Evolutionary conservation across 2,888 invertebrate species (phyloP).

Genomic region (Melangyna quadrimaculata): DNA sequence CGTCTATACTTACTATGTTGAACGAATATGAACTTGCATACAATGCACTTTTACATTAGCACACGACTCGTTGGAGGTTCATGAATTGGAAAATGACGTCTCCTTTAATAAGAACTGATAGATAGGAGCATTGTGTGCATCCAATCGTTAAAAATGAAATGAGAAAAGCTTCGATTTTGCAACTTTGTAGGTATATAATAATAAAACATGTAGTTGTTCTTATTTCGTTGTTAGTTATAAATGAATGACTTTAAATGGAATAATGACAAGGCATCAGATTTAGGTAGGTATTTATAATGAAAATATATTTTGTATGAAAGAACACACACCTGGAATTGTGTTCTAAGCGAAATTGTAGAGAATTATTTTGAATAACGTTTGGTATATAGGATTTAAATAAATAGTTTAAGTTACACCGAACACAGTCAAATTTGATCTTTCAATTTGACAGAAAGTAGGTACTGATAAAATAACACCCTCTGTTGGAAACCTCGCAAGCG

Average conservation of each 20-base stretch:
- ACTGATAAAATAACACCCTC: too few relatives aligned
- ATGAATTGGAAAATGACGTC: conserved; percentile 57
- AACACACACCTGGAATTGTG: not conserved
- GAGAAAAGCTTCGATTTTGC: conserved; percentile 22
- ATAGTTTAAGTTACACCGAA: too few relatives aligned
- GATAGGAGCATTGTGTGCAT: conserved; percentile 26
- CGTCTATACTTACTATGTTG: not conserved
- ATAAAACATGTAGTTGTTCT: not conserved
- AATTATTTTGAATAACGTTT: not conserved
- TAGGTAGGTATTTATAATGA: too few relatives aligned
- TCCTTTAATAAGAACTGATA: conserved; percentile 31
- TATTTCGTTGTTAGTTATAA: not conserved
- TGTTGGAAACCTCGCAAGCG: too few relatives aligned
- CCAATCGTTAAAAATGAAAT: not conserved
- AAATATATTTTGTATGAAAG: not conserved
- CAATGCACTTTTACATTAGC: conserved; percentile 59
- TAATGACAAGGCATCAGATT: not conserved
- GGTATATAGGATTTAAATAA: too few relatives aligned
- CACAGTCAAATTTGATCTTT: too few relatives aligned
- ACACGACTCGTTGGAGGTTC: conserved; percentile 51
- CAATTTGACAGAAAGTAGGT: too few relatives aligned
- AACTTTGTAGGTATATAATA: not conserved
- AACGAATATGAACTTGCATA: conserved; percentile 52
- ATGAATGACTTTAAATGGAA: not conserved
- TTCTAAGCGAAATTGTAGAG: not conserved